A percentile compares a stretch with the other conserved stretches of the same genome.
These are phyloP conservation scores for Philereme transversata DNA, from an alignment of 2,888 invertebrate genomes.

Conservation along the genomic window DNA sequence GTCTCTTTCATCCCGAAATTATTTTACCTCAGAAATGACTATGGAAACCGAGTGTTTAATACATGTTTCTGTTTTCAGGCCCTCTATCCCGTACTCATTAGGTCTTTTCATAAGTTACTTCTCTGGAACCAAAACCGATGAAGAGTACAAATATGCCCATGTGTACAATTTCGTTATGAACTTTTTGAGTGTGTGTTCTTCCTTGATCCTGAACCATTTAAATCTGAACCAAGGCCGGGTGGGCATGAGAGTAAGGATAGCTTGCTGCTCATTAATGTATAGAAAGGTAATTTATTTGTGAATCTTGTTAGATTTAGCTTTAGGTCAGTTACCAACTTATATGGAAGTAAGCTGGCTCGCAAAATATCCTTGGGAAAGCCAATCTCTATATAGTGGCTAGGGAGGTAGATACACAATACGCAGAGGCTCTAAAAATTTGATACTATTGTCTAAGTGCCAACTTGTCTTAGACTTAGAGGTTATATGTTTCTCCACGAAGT, in stretches of 20 bases:
- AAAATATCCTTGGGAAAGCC: too few species aligned
- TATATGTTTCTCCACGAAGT: too few species aligned
- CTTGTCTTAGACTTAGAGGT: too few species aligned
- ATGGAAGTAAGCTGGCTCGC: too few species aligned
- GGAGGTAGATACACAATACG: too few species aligned
- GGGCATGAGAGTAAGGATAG: conserved; percentile 91
- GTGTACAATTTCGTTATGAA: conserved; percentile 86
- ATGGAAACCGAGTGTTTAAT: background rate
- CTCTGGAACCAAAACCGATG: conserved; percentile 75
- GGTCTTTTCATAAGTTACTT: conserved; percentile 87
- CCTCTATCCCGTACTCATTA: conserved; percentile 84
- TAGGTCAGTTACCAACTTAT: too few species aligned
- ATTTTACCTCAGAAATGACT: too few species aligned
- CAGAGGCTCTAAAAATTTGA: too few species aligned
- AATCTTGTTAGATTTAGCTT: too few species aligned
- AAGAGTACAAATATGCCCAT: conserved; percentile 84
- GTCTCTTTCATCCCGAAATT: too few species aligned
- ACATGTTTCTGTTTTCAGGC: conserved; percentile 73
- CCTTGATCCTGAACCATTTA: conserved; percentile 87
- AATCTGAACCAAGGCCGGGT: conserved; percentile 84
- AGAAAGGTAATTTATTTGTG: conserved; percentile 86
- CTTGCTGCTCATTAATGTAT: conserved; percentile 91
- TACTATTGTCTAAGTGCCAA: too few species aligned
- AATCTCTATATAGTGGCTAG: too few species aligned
- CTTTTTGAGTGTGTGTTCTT: conserved; percentile 80